Conservation (phyloP, 2,113 vertebrate species). For the Amphilophus citrinellus region DNA sequence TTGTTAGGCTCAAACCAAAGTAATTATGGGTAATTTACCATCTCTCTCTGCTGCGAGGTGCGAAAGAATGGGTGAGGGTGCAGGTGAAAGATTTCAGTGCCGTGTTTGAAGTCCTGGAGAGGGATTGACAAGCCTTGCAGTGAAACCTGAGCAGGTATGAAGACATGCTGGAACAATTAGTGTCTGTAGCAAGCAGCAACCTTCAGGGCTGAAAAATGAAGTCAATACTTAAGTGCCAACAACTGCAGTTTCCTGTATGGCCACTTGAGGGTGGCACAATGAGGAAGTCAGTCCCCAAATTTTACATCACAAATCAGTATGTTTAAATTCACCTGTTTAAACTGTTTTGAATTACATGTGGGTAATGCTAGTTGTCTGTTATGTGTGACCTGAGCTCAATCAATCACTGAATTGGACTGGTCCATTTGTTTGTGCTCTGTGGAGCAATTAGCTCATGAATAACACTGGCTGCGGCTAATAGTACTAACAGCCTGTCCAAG, state of each 20-base stretch:
- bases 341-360: too few species aligned
- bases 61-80: conserved; percentile 52
- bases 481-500: too few species aligned
- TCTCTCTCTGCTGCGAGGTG: conserved; percentile 47
- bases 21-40: conserved; percentile 73
- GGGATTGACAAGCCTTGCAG: conserved; percentile 65
- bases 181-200: conserved; percentile 25
- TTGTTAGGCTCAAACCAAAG: conserved; percentile 59
- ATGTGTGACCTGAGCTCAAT: too few species aligned
- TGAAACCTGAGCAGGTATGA: conserved; percentile 71
- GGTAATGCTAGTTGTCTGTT: too few species aligned
- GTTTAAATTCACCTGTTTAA: neutral
- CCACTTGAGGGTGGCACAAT: neutral
- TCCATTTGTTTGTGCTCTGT: too few species aligned
- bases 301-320: neutral
- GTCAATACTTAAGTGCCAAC: neutral
- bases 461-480: too few species aligned
- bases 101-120: conserved; percentile 65
- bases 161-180: conserved; percentile 71
- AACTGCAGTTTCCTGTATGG: conserved; percentile 6
- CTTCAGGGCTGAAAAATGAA: conserved; percentile 1
- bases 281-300: neutral
- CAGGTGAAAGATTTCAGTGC: conserved; percentile 51
- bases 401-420: too few species aligned
- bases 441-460: too few species aligned